Conservation (phyloP, 2,888 invertebrate genomes). For the Polyommatus iphigenia region DNA sequence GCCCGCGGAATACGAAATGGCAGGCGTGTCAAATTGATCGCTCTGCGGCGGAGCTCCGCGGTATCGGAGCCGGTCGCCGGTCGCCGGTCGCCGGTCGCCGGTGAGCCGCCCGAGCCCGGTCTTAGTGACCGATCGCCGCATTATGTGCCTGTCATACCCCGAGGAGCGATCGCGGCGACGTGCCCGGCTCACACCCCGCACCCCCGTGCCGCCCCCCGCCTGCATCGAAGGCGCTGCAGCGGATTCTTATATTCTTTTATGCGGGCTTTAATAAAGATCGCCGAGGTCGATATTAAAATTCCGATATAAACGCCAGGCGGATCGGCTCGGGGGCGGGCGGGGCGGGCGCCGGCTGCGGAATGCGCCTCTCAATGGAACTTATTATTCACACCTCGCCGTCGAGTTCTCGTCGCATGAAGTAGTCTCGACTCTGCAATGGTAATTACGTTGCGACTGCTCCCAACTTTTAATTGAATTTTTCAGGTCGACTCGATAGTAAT, state of each 20-base stretch:
- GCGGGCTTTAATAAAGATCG: conserved; percentile 67
- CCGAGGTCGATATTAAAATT: conserved; percentile 69
- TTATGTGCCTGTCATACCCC: conserved; percentile 71
- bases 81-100: conserved; percentile 36
- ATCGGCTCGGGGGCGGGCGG: neutral
- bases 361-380: conserved; percentile 32
- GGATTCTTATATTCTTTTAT: conserved; percentile 55
- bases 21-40: conserved; percentile 17
- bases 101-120: conserved; percentile 45
- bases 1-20: neutral
- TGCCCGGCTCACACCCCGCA: conserved; percentile 50
- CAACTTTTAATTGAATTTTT: conserved; percentile 22
- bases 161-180: conserved; percentile 64
- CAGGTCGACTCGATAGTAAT: neutral
- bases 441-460: conserved; percentile 4
- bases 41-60: neutral
- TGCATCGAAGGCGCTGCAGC: conserved; percentile 54
- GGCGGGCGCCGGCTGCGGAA: conserved; percentile 29
- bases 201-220: conserved; percentile 32
- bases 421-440: neutral
- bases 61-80: neutral
- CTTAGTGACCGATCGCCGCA: conserved; percentile 66
- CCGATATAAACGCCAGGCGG: conserved; percentile 47
- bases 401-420: conserved; percentile 18
- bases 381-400: conserved; percentile 35